Evolutionary conservation across 1,140 invertebrate genomes (phyloP).

Genomic region (Diorhabda sublineata): DNA sequence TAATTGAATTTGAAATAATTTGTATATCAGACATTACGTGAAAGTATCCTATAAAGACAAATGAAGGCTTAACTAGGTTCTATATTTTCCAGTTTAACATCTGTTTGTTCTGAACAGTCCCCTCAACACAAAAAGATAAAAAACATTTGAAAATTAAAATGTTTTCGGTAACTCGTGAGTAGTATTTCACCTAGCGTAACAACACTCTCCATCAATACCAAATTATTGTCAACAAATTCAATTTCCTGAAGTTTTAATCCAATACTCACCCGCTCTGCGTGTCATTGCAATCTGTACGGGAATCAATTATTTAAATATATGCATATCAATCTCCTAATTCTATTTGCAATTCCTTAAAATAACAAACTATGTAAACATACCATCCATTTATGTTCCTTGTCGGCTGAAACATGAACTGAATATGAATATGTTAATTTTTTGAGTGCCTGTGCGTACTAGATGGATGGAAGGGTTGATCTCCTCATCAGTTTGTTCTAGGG

Average conservation of each 20-base stretch:
- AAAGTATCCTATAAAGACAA: too few relatives aligned
- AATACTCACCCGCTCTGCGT: conserved; percentile 1
- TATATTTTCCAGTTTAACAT: too few relatives aligned
- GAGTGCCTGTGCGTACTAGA: neutral
- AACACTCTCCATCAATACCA: too few relatives aligned
- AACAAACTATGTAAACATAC: conserved; percentile 22
- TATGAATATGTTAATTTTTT: conserved; percentile 16
- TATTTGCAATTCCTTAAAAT: conserved; percentile 23
- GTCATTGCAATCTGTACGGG: conserved; percentile 7
- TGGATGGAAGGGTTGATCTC: neutral
- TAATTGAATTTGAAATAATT: too few relatives aligned
- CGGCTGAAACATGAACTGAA: conserved; percentile 7
- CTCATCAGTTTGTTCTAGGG: too few relatives aligned
- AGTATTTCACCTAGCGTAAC: too few relatives aligned
- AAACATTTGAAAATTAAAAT: too few relatives aligned
- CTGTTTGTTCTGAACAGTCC: too few relatives aligned
- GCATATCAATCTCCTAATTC: conserved; percentile 17
- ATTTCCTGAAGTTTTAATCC: conserved; percentile 20
- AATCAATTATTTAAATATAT: conserved; percentile 24
- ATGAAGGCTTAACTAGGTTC: too few relatives aligned
- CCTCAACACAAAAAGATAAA: too few relatives aligned
- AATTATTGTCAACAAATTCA: conserved; percentile 5
- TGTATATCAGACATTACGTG: too few relatives aligned
- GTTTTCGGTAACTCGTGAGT: too few relatives aligned
- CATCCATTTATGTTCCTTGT: conserved; percentile 16